Evolutionary conservation across 2,113 vertebrate genomes (phyloP), one percentile per base, ranked within the genome.

Genomic region (Procavia capensis): DNA sequence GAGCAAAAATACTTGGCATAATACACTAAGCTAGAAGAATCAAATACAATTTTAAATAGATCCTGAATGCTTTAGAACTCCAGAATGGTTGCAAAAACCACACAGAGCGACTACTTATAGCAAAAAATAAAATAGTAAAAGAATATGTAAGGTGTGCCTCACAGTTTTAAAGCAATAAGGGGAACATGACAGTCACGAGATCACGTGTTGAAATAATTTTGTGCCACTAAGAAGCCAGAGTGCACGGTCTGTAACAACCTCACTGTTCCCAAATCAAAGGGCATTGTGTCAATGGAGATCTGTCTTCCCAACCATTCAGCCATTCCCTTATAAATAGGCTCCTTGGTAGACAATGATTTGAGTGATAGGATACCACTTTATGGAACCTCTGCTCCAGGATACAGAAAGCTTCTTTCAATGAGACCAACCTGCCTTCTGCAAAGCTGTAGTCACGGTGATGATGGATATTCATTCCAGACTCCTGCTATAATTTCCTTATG

Each of bases 1-100:
- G 57, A 64, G 80, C 29, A 94, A 88, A 93, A 96, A 93, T 85
- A 91, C 25, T 80, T 95, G 82, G 85, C 85, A 85, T 70, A 63
- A 79, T 27, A 88, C 43, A 92, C 70, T 36, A 66, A 85, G 85
- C 41, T 70, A 59, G 47, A 91, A 95, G n/a, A 97, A 91, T 59
- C 76, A 74, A 92, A 95, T 3, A 75, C 24, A 90, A 92, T 39
- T 88, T 9, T 39, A 90, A 94, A 94, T 22, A 90, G 85, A 85
- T 24, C 86, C 45, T 70, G 57, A 93, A 85, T 83, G 43, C 64
- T 95, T 59, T 47, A 7, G 54, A 25, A 45, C 83, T 75, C 88
- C 59, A 36, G n/a, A 79, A 92, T 70, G 82, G 19, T 29, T 90
- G 74, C 68, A 72, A 88, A 88, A 94, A 90, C 72, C 70, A 87